Base-by-base conservation (phyloP, 2,888 invertebrate species). In the Diploptera punctata region DNA sequence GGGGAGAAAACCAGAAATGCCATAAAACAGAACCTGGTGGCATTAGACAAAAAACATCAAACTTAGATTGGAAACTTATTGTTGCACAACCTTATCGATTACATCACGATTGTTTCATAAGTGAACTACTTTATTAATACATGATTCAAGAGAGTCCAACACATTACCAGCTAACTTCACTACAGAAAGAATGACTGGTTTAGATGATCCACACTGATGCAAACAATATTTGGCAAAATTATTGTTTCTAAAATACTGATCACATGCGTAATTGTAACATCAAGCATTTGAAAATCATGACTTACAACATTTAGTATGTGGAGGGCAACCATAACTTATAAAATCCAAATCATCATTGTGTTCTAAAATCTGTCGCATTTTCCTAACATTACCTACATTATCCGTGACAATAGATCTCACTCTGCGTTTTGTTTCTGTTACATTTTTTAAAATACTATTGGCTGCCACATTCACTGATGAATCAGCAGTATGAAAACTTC, bases 91-190 rank as follows among this genome's bases (percentile, higher is more conserved):
- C n/a, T n/a, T n/a, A n/a, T n/a, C n/a, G n/a, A n/a, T n/a, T n/a
- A n/a, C 93, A 93, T 60, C 94, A 94, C 33, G 92, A 94, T 94
- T 93, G 84, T 38, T 38, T 13, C 5, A 13, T 38, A 38, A 9
- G 83, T 38, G 38, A 38, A 13, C 38, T 13, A 9, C 5, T 9
- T 9, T 38, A 13, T 13, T 38, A 38, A 38, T 38, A 38, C 13
- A 38, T 9, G 5, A 38, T 38, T 38, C 7, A 38, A 38, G 38
- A 38, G 7, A 38, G 38, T 38, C 38, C 13, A 5, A 5, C 38
- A 38, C 13, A 38, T 38, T 38, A 9, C 5, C 38, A 38, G 5
- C 38, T 38, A 38, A 38, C 38, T 38, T 38, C 38, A 38, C 38
- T 38, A 38, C n/a, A n/a, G n/a, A n/a, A n/a, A n/a, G 38, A 13